These are phyloP conservation scores for Chamaetylas fuelleborni DNA, from an alignment of 2,113 vertebrate species.

Conservation along the genomic window DNA sequence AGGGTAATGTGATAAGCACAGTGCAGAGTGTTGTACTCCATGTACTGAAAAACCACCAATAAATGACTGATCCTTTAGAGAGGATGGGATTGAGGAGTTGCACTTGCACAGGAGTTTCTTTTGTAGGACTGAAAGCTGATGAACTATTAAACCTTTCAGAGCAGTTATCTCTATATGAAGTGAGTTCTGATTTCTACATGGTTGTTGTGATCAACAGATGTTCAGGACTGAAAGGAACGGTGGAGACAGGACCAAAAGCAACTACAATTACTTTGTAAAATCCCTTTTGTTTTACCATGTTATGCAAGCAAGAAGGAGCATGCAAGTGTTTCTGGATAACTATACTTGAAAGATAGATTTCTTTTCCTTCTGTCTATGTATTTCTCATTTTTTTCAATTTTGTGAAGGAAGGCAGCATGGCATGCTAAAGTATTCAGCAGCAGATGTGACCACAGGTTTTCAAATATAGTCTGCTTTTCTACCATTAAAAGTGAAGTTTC, in stretches of 20 bases:
- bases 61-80: not conserved
- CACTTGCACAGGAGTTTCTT: not conserved
- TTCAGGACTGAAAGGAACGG: not conserved
- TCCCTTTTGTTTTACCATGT: not conserved
- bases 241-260: not conserved
- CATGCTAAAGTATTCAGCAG: not conserved
- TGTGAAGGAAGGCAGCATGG: not conserved
- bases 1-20: not conserved
- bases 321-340: not conserved
- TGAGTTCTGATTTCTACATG: not conserved
- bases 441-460: not conserved
- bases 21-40: not conserved
- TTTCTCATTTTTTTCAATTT: not conserved
- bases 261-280: not conserved
- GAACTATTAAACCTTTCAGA: not conserved
- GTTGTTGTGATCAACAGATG: not conserved
- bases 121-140: not conserved
- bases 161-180: not conserved
- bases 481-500: not conserved
- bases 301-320: not conserved
- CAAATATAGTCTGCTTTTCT: not conserved
- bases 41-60: not conserved
- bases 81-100: not conserved
- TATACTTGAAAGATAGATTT: not conserved
- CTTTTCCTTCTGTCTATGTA: not conserved